phyloP scores from a whole-genome alignment of 2,797 vertebrate genomes.

The Xyrichtys novacula region DNA sequence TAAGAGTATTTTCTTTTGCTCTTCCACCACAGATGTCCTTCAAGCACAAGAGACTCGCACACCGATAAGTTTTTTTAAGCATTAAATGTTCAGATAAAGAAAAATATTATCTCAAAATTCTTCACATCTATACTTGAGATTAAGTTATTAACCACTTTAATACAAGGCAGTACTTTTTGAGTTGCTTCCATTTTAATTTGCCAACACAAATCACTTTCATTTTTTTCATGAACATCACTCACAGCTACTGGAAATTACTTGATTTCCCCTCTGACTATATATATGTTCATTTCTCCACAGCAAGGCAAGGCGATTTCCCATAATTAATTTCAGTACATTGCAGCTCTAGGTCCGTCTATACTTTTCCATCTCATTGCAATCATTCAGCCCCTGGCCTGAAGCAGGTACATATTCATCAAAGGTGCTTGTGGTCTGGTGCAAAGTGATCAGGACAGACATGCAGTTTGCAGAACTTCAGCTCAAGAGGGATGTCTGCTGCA shows the following conservation, averaged over 20 bases:
- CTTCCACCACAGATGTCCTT: constrained; percentile 21
- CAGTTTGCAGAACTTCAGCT: background rate
- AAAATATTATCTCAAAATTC: background rate
- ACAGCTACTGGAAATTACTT: background rate
- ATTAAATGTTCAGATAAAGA: background rate
- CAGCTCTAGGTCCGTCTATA: background rate
- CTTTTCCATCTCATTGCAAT: background rate
- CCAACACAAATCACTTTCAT: background rate
- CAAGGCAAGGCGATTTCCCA: background rate
- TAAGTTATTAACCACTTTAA: background rate
- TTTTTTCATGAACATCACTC: background rate
- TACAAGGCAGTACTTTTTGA: background rate
- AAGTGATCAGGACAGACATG: constrained; percentile 1
- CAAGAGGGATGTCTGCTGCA: background rate
- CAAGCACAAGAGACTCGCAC: background rate
- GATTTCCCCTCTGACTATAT: background rate
- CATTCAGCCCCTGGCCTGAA: constrained; percentile 6
- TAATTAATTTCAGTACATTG: background rate
- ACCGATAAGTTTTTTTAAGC: background rate
- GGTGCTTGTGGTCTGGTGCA: background rate
- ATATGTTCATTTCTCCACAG: background rate
- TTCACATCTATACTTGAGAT: background rate
- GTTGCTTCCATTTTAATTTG: background rate
- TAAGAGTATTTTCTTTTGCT: background rate
- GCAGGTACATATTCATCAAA: constrained; percentile 7